Conservation (phyloP, 2,113 vertebrate genomes). For the Loxodonta africana region DNA sequence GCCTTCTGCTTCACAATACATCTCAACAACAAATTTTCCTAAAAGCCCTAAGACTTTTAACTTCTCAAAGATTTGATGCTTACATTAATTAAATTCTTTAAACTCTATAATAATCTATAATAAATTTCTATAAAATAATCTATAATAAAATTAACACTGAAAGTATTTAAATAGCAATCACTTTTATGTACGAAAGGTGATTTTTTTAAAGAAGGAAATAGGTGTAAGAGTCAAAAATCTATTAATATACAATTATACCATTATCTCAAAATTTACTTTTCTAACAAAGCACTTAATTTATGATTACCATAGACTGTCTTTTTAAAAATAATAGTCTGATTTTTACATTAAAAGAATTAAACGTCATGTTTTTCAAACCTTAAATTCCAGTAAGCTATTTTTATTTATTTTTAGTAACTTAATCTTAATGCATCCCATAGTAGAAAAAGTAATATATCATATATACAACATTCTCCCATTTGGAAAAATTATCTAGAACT, state of each 20-base stretch:
- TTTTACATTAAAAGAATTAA: conserved; percentile 32
- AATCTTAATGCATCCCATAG: background rate
- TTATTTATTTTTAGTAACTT: background rate
- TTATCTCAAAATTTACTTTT: conserved; percentile 43
- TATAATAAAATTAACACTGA: background rate
- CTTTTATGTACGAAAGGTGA: background rate
- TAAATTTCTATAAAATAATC: background rate
- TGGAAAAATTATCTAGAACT: conserved; percentile 21
- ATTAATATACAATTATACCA: background rate
- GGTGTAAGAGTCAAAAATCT: background rate
- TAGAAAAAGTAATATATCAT: background rate
- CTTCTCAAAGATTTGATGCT: background rate
- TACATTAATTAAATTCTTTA: conserved; percentile 25
- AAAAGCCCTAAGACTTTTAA: background rate
- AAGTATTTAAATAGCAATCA: conserved; percentile 28
- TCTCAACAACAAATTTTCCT: background rate
- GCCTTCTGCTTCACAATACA: background rate
- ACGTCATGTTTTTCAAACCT: background rate
- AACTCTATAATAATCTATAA: background rate
- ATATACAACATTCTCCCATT: conserved; percentile 21
- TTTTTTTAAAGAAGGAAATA: conserved; percentile 45
- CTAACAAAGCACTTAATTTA: conserved; percentile 22
- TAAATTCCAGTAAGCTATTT: conserved; percentile 54
- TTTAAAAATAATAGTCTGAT: conserved; percentile 2
- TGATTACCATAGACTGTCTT: background rate